Base-by-base conservation (phyloP, 1,140 invertebrate species). In the Diabrotica undecimpunctata region DNA sequence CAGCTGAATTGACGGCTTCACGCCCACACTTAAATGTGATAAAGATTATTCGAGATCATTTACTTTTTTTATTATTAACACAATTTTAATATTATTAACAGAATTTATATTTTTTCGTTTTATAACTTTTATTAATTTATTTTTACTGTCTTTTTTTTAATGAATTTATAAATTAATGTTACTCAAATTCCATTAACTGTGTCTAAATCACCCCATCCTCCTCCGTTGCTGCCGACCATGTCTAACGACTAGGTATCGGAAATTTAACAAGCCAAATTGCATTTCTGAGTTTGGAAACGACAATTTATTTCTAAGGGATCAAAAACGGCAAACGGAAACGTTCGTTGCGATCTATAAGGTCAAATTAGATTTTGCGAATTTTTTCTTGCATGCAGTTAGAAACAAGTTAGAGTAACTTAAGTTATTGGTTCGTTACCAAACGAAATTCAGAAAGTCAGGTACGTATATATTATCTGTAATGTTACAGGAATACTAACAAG, bases 231-330 rank as follows among this genome's bases (percentile, higher is more conserved):
- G 25, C 25, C 25, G 25, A 25, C 25, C 25, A 25, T 25, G 25
- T 25, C 25, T 25, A 25, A 25, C 25, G 25, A 25, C 25, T 25
- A 25, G 41, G 41, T n/a, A 46, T 46, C 41, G 41, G 41, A 46
- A 46, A 46, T 46, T 46, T 46, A 46, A 46, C 41, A 46, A 46
- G 41, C 41, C n/a, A 46, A 46, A 46, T 46, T 46, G n/a, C 41
- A 46, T 46, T 46, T 46, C 41, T 46, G 41, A 46, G 41, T 46
- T 46, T 46, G 41, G 41, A 46, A 46, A 46, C 41, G 41, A 46
- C 41, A 46, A 46, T 46, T 46, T 46, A 46, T 46, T 46, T 46
- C 41, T 46, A 46, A 46, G 41, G 41, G 41, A 46, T 46, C 41
- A 46, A n/a, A n/a, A 46, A 46, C 3, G 41, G 41, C 41, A 46